Percentiles rank a stretch among this genome's conserved stretches.
Evolutionary conservation across 2,113 vertebrate species (phyloP).

Genomic region (Catharus bicknelli): DNA sequence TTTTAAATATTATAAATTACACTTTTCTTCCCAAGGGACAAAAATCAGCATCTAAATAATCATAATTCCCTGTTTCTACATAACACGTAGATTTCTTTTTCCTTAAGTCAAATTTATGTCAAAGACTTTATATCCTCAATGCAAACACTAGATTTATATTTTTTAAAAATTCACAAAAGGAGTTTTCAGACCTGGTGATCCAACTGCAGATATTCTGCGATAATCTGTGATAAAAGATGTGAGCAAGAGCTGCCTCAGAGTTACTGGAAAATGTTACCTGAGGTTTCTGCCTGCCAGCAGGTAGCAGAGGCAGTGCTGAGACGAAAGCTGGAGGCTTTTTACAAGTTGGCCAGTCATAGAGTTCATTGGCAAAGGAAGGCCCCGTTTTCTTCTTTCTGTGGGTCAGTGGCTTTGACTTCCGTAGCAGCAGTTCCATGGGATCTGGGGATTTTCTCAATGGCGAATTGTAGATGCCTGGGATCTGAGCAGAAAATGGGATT

Average conservation of each 20-base stretch:
- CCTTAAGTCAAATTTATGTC: background rate
- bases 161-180: background rate
- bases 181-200: background rate
- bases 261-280: constrained; percentile 75
- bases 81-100: background rate
- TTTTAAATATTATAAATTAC: background rate
- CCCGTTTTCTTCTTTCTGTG: constrained; percentile 14
- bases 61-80: background rate
- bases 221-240: background rate
- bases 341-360: constrained; percentile 58
- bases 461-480: constrained; percentile 91
- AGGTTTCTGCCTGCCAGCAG: constrained; percentile 77
- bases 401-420: constrained; percentile 76
- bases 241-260: background rate
- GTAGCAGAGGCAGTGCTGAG: constrained; percentile 71
- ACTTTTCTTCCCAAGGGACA: background rate
- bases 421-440: constrained; percentile 86
- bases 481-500: constrained; percentile 64
- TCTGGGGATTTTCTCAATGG: constrained; percentile 83
- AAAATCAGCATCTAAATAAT: background rate
- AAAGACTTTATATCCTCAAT: background rate
- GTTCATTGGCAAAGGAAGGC: background rate
- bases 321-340: constrained; percentile 52
- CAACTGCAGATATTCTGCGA: background rate
- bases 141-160: background rate